Evolutionary conservation across 2,113 vertebrate species (phyloP).

Genomic region (Gymnobelideus leadbeateri): DNA sequence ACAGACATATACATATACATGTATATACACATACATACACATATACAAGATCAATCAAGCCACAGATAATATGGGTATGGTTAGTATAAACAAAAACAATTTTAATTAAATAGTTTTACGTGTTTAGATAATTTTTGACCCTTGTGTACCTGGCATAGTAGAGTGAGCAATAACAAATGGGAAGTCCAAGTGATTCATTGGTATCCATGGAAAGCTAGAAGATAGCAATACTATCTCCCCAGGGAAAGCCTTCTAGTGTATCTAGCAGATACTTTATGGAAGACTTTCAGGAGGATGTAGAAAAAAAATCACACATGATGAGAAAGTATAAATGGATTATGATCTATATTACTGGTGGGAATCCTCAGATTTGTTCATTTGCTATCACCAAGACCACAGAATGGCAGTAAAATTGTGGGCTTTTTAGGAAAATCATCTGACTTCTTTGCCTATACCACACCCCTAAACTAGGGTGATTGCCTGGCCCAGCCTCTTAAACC

Average conservation of each 20-base stretch:
- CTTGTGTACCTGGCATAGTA: neutral
- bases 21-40: neutral
- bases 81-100: neutral
- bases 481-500: too few relatives aligned
- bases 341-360: neutral
- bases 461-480: neutral
- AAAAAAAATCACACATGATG: neutral
- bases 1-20: too few relatives aligned
- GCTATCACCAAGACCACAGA: neutral
- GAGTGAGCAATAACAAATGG: neutral
- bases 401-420: neutral
- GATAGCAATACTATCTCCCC: neutral
- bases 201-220: neutral
- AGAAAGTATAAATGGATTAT: neutral
- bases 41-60: neutral
- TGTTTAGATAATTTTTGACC: neutral
- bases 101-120: neutral
- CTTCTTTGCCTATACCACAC: neutral
- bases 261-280: neutral
- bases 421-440: slow-evolving; percentile 3
- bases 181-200: neutral
- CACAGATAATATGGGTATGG: neutral
- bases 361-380: neutral
- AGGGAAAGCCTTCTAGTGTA: neutral
- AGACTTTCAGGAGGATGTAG: neutral